These are phyloP conservation scores for Anguilla marmorata DNA, from an alignment of 2,797 vertebrate species.

Conservation along the genomic window DNA sequence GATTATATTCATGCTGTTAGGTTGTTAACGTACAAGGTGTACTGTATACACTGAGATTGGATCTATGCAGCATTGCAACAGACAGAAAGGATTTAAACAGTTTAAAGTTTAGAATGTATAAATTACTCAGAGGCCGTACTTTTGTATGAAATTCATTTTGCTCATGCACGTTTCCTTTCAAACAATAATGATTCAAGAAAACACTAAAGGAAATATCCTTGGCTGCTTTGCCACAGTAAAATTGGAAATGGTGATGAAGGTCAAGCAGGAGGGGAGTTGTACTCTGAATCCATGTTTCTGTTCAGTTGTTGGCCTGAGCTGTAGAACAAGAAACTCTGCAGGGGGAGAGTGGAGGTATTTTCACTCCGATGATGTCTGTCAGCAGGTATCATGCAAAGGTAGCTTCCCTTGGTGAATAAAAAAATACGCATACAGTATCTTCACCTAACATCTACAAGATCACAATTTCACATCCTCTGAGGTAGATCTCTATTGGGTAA, in stretches of 20 bases:
- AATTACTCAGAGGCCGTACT: background rate
- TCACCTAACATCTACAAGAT: conserved; percentile 39
- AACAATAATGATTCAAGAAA: background rate
- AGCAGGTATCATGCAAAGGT: conserved; percentile 56
- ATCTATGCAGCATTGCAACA: background rate
- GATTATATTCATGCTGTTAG: background rate
- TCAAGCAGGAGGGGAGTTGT: background rate
- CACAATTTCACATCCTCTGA: conserved; percentile 65
- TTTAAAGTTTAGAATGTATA: background rate
- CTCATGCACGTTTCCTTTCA: background rate
- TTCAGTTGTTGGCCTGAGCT: conserved; percentile 28
- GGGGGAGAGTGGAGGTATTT: conserved; percentile 56
- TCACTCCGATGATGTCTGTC: conserved; percentile 58
- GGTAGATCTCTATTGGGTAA: conserved; percentile 76
- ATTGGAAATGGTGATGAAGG: background rate
- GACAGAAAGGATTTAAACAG: background rate
- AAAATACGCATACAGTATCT: conserved; percentile 41
- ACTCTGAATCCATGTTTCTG: conserved; percentile 17
- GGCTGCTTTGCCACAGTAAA: background rate
- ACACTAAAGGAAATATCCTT: background rate
- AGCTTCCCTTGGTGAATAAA: conserved; percentile 39
- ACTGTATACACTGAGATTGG: background rate
- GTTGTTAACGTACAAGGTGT: background rate
- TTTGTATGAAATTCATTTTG: background rate
- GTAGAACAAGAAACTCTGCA: conserved; percentile 38